Conservation (phyloP, 2,888 invertebrate species). For the Lycophotia porphyrea region DNA sequence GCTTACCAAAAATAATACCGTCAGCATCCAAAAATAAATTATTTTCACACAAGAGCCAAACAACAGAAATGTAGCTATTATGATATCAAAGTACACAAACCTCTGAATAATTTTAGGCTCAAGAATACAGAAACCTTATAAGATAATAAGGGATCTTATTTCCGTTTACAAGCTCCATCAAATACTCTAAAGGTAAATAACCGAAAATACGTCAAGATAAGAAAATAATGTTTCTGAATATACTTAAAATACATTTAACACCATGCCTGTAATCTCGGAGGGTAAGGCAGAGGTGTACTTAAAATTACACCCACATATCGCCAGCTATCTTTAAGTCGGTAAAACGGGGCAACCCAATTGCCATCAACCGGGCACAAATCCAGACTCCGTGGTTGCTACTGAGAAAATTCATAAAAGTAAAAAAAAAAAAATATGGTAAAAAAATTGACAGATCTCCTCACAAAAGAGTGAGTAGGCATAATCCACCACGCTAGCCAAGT, state of each 20-base stretch:
- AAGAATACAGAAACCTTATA: constrained; percentile 21
- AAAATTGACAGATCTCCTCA: too few relatives aligned
- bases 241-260: too few relatives aligned
- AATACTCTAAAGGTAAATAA: constrained; percentile 2
- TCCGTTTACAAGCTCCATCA: constrained; percentile 31
- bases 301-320: too few relatives aligned
- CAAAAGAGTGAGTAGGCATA: too few relatives aligned
- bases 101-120: background rate
- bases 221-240: background rate
- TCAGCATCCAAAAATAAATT: background rate
- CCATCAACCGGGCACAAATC: too few relatives aligned
- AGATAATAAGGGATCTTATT: constrained; percentile 24
- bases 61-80: background rate
- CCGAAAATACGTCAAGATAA: background rate
- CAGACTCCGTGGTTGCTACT: too few relatives aligned
- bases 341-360: too few relatives aligned
- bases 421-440: too few relatives aligned
- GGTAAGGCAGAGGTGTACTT: too few relatives aligned
- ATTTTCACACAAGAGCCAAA: background rate
- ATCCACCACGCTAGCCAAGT: background rate
- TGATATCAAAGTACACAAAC: constrained; percentile 19
- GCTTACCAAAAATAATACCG: background rate
- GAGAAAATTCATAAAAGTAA: too few relatives aligned
- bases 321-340: too few relatives aligned
- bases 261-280: too few relatives aligned